phyloP scores from a whole-genome alignment of 1,140 invertebrate species.

The Spodoptera frugiperda region DNA sequence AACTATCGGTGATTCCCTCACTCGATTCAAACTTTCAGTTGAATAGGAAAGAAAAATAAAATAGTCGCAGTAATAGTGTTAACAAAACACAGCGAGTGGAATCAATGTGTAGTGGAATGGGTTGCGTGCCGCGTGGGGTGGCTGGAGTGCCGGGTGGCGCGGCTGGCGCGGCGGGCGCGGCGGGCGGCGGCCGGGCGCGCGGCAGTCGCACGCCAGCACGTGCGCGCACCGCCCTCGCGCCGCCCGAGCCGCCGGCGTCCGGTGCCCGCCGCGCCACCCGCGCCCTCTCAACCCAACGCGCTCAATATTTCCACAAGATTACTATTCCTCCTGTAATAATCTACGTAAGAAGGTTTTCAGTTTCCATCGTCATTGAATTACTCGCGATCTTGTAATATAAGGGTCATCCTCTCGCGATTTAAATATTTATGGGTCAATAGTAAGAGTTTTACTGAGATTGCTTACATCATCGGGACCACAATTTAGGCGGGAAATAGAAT shows the following conservation, averaged over 20 bases:
- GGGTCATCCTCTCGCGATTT: constrained; percentile 51
- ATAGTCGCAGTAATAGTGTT: constrained; percentile 34
- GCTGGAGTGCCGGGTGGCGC: constrained; percentile 54
- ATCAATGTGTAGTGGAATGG: constrained; percentile 60
- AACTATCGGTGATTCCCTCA: neutral
- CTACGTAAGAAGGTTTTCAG: constrained; percentile 3
- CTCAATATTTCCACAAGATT: constrained; percentile 67
- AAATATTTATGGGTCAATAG: constrained; percentile 76
- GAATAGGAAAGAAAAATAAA: constrained; percentile 35
- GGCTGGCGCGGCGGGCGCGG: constrained; percentile 50
- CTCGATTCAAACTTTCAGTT: neutral
- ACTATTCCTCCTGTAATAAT: constrained; percentile 26
- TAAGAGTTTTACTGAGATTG: constrained; percentile 70
- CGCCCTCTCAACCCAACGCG: constrained; percentile 66
- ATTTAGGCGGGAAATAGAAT: constrained; percentile 79
- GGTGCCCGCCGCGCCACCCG: constrained; percentile 59
- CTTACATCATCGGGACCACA: constrained; percentile 73
- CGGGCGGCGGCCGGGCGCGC: constrained; percentile 59
- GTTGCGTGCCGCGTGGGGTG: constrained; percentile 59
- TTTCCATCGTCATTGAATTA: constrained; percentile 3
- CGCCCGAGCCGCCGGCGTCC: constrained; percentile 55
- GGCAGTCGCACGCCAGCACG: constrained; percentile 82
- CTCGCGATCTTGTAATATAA: constrained; percentile 21
- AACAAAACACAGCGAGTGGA: constrained; percentile 53
- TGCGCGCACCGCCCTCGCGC: constrained; percentile 79